These are phyloP conservation scores for Arnoldichthys spilopterus DNA, from an alignment of 2,797 vertebrate species.

Conservation along the genomic window DNA sequence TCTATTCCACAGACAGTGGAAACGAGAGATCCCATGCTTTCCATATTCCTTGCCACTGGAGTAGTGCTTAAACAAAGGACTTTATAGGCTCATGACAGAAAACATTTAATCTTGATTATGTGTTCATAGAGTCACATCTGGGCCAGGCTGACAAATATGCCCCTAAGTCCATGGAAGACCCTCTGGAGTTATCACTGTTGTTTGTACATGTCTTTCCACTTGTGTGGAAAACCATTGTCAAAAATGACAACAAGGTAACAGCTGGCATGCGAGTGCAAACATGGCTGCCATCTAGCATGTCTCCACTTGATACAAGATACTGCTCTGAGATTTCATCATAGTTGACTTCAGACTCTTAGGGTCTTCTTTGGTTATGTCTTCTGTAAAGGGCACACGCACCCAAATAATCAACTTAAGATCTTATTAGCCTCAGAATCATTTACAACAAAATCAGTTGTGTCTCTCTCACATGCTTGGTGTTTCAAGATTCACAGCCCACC, in stretches of 20 bases:
- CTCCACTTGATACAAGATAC: constrained; percentile 16
- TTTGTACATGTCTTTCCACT: neutral
- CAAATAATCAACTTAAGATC: neutral
- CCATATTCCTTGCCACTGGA: neutral
- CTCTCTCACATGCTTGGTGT: neutral
- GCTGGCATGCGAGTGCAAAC: constrained; percentile 6
- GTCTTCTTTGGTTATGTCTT: neutral
- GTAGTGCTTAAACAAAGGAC: constrained; percentile 1
- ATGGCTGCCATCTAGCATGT: neutral
- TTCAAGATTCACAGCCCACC: constrained; percentile 1
- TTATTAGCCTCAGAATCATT: neutral
- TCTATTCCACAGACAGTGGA: neutral
- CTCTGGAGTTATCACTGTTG: constrained; percentile 33
- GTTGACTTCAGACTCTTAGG: neutral
- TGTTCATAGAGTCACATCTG: constrained; percentile 46
- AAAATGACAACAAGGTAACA: constrained; percentile 34
- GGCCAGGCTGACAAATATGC: constrained; percentile 48
- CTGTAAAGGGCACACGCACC: constrained; percentile 23
- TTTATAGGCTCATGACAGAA: constrained; percentile 5
- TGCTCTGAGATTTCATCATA: neutral
- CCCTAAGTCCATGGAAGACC: constrained; percentile 21
- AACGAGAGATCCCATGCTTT: neutral
- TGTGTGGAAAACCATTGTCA: constrained; percentile 26
- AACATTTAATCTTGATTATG: neutral
- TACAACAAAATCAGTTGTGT: neutral